Evolutionary conservation across 2,113 vertebrate species (phyloP).

Genomic region (Planiliza haematocheilus): DNA sequence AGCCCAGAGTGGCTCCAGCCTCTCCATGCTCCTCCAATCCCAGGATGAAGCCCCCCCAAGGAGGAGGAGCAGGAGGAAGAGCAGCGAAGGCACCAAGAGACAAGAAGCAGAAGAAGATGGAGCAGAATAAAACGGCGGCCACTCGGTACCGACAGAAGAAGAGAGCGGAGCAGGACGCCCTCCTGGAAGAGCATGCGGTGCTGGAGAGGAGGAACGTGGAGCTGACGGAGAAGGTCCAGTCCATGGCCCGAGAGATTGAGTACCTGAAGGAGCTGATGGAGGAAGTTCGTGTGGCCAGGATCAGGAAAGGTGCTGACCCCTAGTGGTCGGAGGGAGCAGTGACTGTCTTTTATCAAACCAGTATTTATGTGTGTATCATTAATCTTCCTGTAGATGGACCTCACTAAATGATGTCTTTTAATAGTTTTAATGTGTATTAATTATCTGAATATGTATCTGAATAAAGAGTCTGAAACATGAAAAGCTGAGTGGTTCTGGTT

Average conservation of each 20-base stretch:
- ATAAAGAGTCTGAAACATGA: constrained; percentile 63
- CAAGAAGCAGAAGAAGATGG: constrained; percentile 95
- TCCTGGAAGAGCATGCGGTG: constrained; percentile 80
- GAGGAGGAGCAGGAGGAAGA: constrained; percentile 21
- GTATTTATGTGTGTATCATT: constrained; percentile 14
- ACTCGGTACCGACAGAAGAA: constrained; percentile 94
- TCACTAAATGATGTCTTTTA: constrained; percentile 27
- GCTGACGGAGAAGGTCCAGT: constrained; percentile 89
- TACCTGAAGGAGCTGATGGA: constrained; percentile 95
- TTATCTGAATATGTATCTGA: constrained; percentile 52
- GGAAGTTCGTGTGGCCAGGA: constrained; percentile 88
- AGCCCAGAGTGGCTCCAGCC: constrained; percentile 78
- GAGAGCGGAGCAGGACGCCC: constrained; percentile 85
- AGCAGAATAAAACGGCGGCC: constrained; percentile 95
- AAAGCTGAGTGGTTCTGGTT: neutral
- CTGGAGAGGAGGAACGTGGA: constrained; percentile 90
- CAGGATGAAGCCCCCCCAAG: constrained; percentile 24
- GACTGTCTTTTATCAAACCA: no score
- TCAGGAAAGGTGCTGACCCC: constrained; percentile 74
- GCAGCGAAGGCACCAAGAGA: constrained; percentile 65
- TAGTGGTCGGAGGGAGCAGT: constrained; percentile 22
- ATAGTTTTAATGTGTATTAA: constrained; percentile 17
- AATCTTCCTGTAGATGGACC: constrained; percentile 1
- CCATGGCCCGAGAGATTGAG: constrained; percentile 91
- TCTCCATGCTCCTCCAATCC: constrained; percentile 14